phyloP scores from a whole-genome alignment of 1,140 invertebrate genomes.

The Drosophila obscura region DNA sequence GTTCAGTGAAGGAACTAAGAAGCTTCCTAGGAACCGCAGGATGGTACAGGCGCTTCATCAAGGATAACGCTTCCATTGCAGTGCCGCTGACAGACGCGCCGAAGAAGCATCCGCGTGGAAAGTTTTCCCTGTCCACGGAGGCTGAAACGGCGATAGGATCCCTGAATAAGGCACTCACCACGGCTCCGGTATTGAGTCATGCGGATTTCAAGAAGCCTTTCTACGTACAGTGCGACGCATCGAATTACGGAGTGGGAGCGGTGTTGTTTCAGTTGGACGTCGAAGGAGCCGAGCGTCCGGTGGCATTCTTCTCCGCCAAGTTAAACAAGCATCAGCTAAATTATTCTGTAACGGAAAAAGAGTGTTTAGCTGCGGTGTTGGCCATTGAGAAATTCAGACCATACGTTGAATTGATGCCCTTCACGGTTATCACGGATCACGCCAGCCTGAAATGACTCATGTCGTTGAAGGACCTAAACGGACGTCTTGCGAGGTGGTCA shows the following conservation, averaged over 20 bases:
- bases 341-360: slow-evolving; percentile 14
- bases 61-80: slow-evolving; percentile 4
- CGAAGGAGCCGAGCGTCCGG: not conserved
- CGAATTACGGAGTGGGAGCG: no score
- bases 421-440: slow-evolving; percentile 6
- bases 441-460: slow-evolving; percentile 6
- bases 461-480: slow-evolving; percentile 2
- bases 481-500: not conserved
- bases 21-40: slow-evolving; percentile 16
- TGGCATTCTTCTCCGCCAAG: slow-evolving; percentile 11
- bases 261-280: not conserved
- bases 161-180: slow-evolving; percentile 4
- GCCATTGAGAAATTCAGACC: not conserved
- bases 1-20: slow-evolving; percentile 10
- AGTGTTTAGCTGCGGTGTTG: slow-evolving; percentile 3
- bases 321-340: not conserved
- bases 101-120: not conserved
- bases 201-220: slow-evolving; percentile 1
- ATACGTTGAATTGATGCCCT: not conserved
- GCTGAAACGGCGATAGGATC: not conserved
- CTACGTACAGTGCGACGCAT: slow-evolving; percentile 8
- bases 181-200: not conserved
- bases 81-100: slow-evolving; percentile 14
- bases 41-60: slow-evolving; percentile 26
- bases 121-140: not conserved